phyloP scores from a whole-genome alignment of 2,113 vertebrate genomes.

The Sisor rabdophorus region DNA sequence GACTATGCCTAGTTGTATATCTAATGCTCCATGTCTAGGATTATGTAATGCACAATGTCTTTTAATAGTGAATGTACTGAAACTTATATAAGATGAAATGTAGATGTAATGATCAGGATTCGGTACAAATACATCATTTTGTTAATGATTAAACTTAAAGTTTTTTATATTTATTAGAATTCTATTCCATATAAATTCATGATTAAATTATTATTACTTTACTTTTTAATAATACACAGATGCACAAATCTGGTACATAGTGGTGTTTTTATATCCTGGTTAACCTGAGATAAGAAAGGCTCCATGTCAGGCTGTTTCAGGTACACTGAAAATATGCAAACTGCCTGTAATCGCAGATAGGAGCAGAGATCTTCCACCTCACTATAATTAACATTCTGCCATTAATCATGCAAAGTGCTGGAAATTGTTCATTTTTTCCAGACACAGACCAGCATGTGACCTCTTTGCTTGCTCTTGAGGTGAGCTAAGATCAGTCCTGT shows the following conservation, averaged over 20 bases:
- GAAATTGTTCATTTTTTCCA: constrained; percentile 42
- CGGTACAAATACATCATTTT: neutral
- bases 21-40: neutral
- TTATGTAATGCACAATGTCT: neutral
- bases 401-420: constrained; percentile 47
- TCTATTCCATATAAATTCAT: neutral
- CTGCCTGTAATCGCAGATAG: constrained; percentile 48
- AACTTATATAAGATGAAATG: neutral
- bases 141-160: neutral
- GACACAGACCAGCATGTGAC: constrained; percentile 33
- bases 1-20: constrained; percentile 4
- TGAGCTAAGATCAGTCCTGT: constrained; percentile 32
- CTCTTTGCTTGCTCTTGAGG: constrained; percentile 13
- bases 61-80: neutral
- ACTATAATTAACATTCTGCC: constrained; percentile 49
- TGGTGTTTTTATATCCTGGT: constrained; percentile 29
- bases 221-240: neutral
- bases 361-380: constrained; percentile 30
- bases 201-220: too few species aligned
- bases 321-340: constrained; percentile 58
- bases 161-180: neutral
- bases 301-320: constrained; percentile 45
- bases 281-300: constrained; percentile 43
- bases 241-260: constrained; percentile 18
- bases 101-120: too few species aligned